These are phyloP conservation scores for Littorina saxatilis DNA, from an alignment of 1,140 invertebrate species.

Conservation along the genomic window DNA sequence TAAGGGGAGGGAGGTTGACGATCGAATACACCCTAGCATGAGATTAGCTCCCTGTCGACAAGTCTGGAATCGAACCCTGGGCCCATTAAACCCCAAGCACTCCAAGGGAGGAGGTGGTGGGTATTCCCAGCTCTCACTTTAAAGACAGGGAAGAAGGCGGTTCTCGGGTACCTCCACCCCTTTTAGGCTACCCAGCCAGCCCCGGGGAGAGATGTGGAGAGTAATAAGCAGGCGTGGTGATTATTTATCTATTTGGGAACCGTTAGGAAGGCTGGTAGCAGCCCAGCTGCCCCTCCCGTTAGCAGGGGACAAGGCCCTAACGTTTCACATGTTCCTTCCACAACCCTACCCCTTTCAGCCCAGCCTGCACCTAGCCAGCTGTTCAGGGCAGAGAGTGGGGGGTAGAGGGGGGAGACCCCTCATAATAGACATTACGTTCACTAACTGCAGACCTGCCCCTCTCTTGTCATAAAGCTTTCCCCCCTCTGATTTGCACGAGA, in stretches of 20 bases:
- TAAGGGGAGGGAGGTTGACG: neutral
- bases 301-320: neutral
- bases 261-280: neutral
- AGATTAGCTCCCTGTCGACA: no score
- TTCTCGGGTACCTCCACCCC: no score
- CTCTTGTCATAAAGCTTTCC: neutral
- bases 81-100: no score
- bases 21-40: no score
- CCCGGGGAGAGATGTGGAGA: neutral
- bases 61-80: no score
- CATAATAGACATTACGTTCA: constrained; percentile 9
- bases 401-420: neutral
- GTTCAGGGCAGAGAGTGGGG: neutral
- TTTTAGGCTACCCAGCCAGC: neutral
- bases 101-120: no score
- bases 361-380: neutral
- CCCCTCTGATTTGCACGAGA: constrained; percentile 1
- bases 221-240: constrained; percentile 14
- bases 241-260: constrained; percentile 16
- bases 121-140: no score
- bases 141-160: no score
- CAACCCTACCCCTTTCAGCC: neutral
- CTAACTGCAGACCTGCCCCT: neutral
- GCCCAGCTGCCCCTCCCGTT: constrained; percentile 2
- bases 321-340: neutral